Evolutionary conservation across 2,888 invertebrate species (phyloP), one percentile per base, ranked within the genome.

Genomic region (Microctonus aethiopoides): DNA sequence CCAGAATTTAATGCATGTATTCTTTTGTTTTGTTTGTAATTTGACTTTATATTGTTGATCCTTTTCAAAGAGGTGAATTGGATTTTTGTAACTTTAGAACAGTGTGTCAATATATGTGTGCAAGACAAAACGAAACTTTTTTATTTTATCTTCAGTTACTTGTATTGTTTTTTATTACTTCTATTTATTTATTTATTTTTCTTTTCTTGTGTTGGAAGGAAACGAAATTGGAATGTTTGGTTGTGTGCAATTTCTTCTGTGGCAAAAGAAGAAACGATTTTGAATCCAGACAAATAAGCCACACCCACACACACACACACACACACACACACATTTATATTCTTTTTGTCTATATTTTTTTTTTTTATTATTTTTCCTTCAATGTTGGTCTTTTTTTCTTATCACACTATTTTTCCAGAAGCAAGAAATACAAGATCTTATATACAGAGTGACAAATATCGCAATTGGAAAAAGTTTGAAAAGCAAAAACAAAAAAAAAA

Each of bases 221-320:
- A 62, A 62, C 41, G 61, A 46, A 62, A 62, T 62, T 62, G 61
- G 46, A 41, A 62, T 46, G 61, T 46, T n/a, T 46, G 46, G 46
- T 26, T 46, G 41, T 41, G 61, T 41, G 61, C 41, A 62, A 62
- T 26, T 62, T 41, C 61, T 62, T 46, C 46, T 41, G 61, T 62
- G 61, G 61, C 46, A 62, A 62, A 46, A n/a, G 16, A 62, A 46
- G 16, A 62, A 62, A 62, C 46, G 61, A 62, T 62, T 62, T 62
- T 24, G 41, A 41, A 62, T 62, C 61, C 9, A 62, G 41, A 62
- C 61, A 29, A 62, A 41, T 46, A 46, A 46, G 46, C 46, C 46
- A 6, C 46, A 46, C 46, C 20, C 46, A 46, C 46, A 46, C 46
- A 46, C 41, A 46, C 16, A 16, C 46, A 46, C 41, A 46, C 16